Evolutionary conservation across 2,113 vertebrate genomes (phyloP).

Genomic region (Tautogolabrus adspersus): DNA sequence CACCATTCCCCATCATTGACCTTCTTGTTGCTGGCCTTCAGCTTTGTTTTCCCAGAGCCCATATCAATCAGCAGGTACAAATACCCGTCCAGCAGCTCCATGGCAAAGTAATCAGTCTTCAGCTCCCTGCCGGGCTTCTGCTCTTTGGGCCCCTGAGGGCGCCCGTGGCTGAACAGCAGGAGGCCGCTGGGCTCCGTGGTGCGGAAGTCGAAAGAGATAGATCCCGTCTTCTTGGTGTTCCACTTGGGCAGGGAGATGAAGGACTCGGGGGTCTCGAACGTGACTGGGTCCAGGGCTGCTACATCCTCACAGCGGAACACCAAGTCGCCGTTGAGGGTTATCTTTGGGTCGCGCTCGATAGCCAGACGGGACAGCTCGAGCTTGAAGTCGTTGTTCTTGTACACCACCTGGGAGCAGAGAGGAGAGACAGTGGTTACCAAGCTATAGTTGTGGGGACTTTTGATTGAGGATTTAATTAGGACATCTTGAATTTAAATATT

Average conservation of each 20-base stretch:
- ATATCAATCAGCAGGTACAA: conserved; percentile 94
- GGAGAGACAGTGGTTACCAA: neutral
- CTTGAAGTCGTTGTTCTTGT: conserved; percentile 98
- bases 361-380: conserved; percentile 93
- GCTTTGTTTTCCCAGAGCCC: conserved; percentile 92
- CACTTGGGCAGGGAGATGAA: conserved; percentile 90
- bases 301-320: conserved; percentile 93
- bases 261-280: conserved; percentile 89
- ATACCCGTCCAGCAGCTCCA: conserved; percentile 93
- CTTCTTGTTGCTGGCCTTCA: conserved; percentile 92
- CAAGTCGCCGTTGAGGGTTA: conserved; percentile 91
- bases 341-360: conserved; percentile 91
- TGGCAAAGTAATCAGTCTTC: conserved; percentile 91
- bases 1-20: conserved; percentile 96
- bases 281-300: conserved; percentile 90
- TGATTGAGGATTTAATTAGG: neutral
- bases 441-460: neutral
- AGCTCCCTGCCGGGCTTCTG: conserved; percentile 82
- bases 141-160: conserved; percentile 80
- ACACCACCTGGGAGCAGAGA: conserved; percentile 87
- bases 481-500: neutral
- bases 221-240: conserved; percentile 91
- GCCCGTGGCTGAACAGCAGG: conserved; percentile 91
- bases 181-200: conserved; percentile 93
- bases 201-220: conserved; percentile 95